Evolutionary conservation across 2,113 vertebrate genomes (phyloP).

Genomic region (Acrocephalus kingi): DNA sequence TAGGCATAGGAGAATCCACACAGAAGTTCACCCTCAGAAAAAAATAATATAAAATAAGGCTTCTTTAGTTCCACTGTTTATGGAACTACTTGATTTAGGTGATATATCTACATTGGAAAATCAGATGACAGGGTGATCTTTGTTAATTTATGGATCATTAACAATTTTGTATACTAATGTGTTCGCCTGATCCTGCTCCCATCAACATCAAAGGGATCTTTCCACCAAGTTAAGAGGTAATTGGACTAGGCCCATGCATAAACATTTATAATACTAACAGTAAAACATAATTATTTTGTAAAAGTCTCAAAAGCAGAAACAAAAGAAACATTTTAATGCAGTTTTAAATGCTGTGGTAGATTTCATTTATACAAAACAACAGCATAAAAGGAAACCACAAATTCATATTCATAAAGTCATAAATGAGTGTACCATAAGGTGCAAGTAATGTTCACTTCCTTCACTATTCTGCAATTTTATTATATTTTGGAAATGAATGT

Average conservation of each 20-base stretch:
- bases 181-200: not conserved
- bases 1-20: not conserved
- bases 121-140: not conserved
- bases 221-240: not conserved
- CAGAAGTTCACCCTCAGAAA: not conserved
- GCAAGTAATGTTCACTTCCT: slow-evolving; percentile 51
- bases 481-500: slow-evolving; percentile 65
- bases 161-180: not conserved
- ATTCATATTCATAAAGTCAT: slow-evolving; percentile 5
- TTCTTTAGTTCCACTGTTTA: not conserved
- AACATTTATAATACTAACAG: not conserved
- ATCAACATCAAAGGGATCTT: slow-evolving; percentile 1
- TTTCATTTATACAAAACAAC: slow-evolving; percentile 34
- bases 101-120: not conserved
- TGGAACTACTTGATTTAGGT: not conserved
- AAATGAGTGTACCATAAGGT: slow-evolving; percentile 61
- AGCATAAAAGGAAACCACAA: slow-evolving; percentile 43
- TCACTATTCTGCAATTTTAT: slow-evolving; percentile 44
- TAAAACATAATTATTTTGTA: not conserved
- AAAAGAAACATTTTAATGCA: not conserved
- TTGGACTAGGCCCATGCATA: not conserved
- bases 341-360: not conserved
- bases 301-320: slow-evolving; percentile 4
- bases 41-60: not conserved
- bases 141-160: slow-evolving; percentile 3